phyloP scores from a whole-genome alignment of 2,888 invertebrate genomes.

The Seira sanloemensis region DNA sequence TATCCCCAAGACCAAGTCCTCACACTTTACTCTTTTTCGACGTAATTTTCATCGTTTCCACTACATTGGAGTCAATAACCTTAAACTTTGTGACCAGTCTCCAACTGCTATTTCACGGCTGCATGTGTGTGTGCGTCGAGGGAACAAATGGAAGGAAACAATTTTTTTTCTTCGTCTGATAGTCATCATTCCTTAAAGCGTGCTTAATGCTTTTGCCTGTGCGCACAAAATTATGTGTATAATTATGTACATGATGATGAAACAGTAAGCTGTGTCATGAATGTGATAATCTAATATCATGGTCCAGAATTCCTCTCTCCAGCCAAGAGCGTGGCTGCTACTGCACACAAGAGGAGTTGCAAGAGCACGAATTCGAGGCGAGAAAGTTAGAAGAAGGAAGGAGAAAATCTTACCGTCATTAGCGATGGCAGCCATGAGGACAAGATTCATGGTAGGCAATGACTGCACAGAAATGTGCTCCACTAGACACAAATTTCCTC shows the following conservation, averaged over 20 bases:
- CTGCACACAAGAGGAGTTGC: conserved; percentile 1
- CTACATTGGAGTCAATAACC: not conserved
- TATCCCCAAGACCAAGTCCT: not conserved
- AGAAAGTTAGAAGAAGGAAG: conserved; percentile 1
- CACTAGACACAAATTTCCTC: conserved; percentile 70
- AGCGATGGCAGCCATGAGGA: conserved; percentile 73
- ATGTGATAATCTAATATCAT: conserved; percentile 9
- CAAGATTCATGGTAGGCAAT: conserved; percentile 73
- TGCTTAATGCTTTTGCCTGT: not conserved
- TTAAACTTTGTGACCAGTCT: no score
- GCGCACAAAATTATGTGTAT: not conserved
- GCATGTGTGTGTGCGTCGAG: not conserved
- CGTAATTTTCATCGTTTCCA: not conserved
- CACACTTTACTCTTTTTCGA: not conserved
- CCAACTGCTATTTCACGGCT: no score
- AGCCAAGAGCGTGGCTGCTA: not conserved
- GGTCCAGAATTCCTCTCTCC: not conserved
- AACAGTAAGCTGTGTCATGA: not conserved
- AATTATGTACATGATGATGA: not conserved
- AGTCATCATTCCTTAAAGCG: not conserved
- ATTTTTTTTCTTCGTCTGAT: not conserved
- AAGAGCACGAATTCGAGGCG: not conserved
- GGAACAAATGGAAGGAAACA: not conserved
- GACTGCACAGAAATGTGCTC: conserved; percentile 71
- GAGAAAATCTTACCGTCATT: conserved; percentile 72